Evolutionary conservation across 2,888 invertebrate genomes (phyloP).

Genomic region (Napeogenes inachia): DNA sequence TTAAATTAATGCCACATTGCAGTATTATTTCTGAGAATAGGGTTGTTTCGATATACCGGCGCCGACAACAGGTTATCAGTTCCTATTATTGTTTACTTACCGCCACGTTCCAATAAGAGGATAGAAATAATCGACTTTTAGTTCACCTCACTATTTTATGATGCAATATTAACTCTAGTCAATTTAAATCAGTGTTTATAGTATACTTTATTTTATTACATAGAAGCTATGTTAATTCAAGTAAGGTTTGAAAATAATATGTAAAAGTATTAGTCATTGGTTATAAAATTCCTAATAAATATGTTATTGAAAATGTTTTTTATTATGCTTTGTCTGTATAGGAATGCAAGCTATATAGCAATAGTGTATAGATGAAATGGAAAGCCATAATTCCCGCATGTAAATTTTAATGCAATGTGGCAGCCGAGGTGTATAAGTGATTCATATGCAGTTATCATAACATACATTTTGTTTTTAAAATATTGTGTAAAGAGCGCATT

Average conservation of each 20-base stretch:
- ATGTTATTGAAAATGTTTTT: too few relatives aligned
- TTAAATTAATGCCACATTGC: constrained; percentile 35
- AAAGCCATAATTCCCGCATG: constrained; percentile 15
- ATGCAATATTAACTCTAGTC: too few relatives aligned
- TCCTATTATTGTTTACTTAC: constrained; percentile 49
- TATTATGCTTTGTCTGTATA: too few relatives aligned
- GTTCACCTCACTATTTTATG: background rate
- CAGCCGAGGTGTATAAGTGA: constrained; percentile 11
- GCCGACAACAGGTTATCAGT: constrained; percentile 48
- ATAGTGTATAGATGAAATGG: background rate
- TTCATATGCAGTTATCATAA: constrained; percentile 23
- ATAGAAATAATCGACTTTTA: constrained; percentile 3
- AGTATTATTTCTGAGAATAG: constrained; percentile 37
- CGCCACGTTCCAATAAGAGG: constrained; percentile 19
- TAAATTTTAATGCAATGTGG: constrained; percentile 18
- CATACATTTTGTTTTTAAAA: constrained; percentile 23
- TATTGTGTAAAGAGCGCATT: constrained; percentile 20
- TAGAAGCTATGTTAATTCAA: too few relatives aligned
- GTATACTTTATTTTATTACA: too few relatives aligned
- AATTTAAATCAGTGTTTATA: too few relatives aligned
- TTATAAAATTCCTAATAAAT: too few relatives aligned
- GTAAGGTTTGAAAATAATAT: background rate
- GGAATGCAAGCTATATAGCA: too few relatives aligned
- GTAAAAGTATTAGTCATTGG: too few relatives aligned
- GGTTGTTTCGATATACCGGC: constrained; percentile 45